Evolutionary conservation across 2,888 invertebrate genomes (phyloP).

Genomic region (Pyrgus malvae): DNA sequence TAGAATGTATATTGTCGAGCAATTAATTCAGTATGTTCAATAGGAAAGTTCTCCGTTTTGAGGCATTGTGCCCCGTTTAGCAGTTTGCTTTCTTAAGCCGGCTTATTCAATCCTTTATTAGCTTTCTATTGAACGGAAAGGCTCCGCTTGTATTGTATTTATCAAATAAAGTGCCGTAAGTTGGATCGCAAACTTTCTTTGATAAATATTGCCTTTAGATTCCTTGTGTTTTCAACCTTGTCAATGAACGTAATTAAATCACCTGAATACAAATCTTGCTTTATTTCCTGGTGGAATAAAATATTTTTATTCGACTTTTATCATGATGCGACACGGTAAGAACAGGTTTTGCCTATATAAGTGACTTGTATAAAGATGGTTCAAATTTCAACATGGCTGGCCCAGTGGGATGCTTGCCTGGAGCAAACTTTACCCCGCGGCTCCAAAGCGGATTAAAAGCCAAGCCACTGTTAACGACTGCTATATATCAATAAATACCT

Average conservation of each 20-base stretch:
- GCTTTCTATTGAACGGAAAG: conserved; percentile 59
- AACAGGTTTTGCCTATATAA: too few relatives aligned
- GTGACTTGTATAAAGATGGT: too few relatives aligned
- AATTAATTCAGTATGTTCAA: conserved; percentile 76
- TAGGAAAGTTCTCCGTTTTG: conserved; percentile 72
- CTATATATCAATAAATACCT: too few relatives aligned
- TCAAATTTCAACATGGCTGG: too few relatives aligned
- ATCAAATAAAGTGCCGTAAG: conserved; percentile 27
- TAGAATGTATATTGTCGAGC: too few relatives aligned
- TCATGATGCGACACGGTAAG: too few relatives aligned
- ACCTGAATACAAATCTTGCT: neutral
- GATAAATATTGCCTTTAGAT: conserved; percentile 10
- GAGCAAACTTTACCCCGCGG: too few relatives aligned
- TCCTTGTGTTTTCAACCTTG: conserved; percentile 5
- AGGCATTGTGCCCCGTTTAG: conserved; percentile 72
- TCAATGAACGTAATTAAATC: conserved; percentile 5
- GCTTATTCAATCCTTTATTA: conserved; percentile 75
- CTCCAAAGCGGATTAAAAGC: too few relatives aligned
- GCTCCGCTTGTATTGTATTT: conserved; percentile 46
- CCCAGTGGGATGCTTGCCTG: too few relatives aligned
- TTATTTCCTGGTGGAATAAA: neutral
- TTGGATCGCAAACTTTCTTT: conserved; percentile 12
- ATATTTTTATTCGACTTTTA: neutral
- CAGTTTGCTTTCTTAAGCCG: conserved; percentile 68
- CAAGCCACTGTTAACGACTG: too few relatives aligned